Evolutionary conservation across 2,113 vertebrate species (phyloP).

Genomic region (Channa maculata): DNA sequence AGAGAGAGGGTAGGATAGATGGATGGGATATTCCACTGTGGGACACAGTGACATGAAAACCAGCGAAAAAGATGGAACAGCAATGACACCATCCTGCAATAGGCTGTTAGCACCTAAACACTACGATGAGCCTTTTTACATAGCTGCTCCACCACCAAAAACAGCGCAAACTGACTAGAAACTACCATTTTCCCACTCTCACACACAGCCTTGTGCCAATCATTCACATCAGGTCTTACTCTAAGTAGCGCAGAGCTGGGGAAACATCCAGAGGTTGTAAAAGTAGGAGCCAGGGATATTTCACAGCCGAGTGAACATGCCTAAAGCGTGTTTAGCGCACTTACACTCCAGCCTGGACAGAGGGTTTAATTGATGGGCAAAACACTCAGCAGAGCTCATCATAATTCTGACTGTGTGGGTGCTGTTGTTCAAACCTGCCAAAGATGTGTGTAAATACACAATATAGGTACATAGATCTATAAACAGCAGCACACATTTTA

Average conservation of each 20-base stretch:
- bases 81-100: conserved; percentile 17
- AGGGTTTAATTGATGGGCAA: conserved; percentile 68
- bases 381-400: conserved; percentile 66
- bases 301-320: conserved; percentile 73
- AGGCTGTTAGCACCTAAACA: conserved; percentile 12
- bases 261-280: conserved; percentile 77
- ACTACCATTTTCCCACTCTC: conserved; percentile 20
- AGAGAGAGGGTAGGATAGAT: conserved; percentile 24
- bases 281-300: conserved; percentile 81
- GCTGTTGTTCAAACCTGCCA: conserved; percentile 46
- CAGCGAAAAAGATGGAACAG: conserved; percentile 13
- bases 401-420: conserved; percentile 53
- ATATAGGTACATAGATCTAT: conserved; percentile 10
- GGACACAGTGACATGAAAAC: conserved; percentile 25
- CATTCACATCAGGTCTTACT: conserved; percentile 68
- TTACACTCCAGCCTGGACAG: conserved; percentile 54
- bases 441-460: conserved; percentile 10
- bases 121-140: conserved; percentile 28
- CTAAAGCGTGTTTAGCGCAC: conserved; percentile 66
- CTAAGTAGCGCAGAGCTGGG: conserved; percentile 56
- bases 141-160: conserved; percentile 31
- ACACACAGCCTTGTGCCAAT: conserved; percentile 47
- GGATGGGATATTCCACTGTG: conserved; percentile 47
- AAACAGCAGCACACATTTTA: conserved; percentile 5
- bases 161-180: conserved; percentile 30